A percentile compares a stretch with the other conserved stretches of the same genome.
These are phyloP conservation scores for Probaryconus sp. DNA, from an alignment of 1,140 invertebrate genomes.

Conservation along the genomic window DNA sequence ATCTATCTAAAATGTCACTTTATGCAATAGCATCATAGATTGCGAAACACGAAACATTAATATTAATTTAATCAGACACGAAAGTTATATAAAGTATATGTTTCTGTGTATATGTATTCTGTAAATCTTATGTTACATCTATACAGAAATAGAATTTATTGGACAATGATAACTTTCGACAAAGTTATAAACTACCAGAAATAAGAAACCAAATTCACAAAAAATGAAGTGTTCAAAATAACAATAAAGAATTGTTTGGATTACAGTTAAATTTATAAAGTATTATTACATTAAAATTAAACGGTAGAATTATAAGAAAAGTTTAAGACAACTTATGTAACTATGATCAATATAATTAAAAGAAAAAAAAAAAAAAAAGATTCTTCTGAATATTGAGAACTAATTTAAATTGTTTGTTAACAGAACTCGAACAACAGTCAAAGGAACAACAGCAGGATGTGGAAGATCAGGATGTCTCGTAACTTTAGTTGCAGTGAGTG, in stretches of 20 bases:
- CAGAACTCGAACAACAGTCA: conserved; percentile 90
- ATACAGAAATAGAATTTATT: background rate
- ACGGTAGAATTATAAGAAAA: too few relatives aligned
- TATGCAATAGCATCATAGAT: conserved; percentile 10
- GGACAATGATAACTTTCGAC: background rate
- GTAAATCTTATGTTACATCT: conserved; percentile 7
- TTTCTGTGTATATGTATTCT: too few relatives aligned
- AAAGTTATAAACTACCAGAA: too few relatives aligned
- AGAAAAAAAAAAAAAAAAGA: too few relatives aligned
- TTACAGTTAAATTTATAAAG: too few relatives aligned
- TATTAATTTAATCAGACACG: conserved; percentile 26
- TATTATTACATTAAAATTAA: too few relatives aligned
- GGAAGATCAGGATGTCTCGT: conserved; percentile 95
- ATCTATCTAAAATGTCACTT: conserved; percentile 18
- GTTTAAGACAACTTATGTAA: too few relatives aligned
- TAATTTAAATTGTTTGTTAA: conserved; percentile 75
- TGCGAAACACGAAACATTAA: conserved; percentile 11
- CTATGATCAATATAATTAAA: too few relatives aligned
- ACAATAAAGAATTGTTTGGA: too few relatives aligned
- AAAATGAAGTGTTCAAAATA: too few relatives aligned
- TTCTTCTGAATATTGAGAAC: conserved; percentile 1
- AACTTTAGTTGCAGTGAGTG: conserved; percentile 81
- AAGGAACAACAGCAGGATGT: conserved; percentile 93
- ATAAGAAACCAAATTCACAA: too few relatives aligned
- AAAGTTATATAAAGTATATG: conserved; percentile 15